A percentile compares a stretch with the other conserved stretches of the same genome.
Evolutionary conservation across 2,113 vertebrate genomes (phyloP).

Genomic region (Rhynchomys soricoides): DNA sequence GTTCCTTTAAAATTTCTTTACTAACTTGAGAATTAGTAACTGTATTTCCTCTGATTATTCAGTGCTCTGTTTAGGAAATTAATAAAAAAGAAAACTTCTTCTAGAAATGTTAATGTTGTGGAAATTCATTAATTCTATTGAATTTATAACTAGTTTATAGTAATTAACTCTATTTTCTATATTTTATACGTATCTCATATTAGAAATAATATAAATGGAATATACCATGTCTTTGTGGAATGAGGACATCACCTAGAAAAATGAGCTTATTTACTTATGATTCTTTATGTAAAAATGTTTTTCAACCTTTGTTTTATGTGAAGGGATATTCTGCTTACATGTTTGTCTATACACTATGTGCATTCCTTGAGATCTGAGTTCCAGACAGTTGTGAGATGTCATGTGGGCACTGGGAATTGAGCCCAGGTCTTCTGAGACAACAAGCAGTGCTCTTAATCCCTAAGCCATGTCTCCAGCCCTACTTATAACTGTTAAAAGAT

Average conservation of each 20-base stretch:
- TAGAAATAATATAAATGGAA: constrained; percentile 57
- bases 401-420: too few species aligned
- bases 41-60: not conserved
- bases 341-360: too few species aligned
- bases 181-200: not conserved
- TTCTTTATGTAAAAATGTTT: constrained; percentile 2
- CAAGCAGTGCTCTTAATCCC: too few species aligned
- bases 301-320: too few species aligned
- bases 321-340: too few species aligned
- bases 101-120: not conserved
- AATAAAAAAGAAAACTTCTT: constrained; percentile 19
- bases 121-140: constrained; percentile 2
- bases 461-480: too few species aligned
- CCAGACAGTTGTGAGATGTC: too few species aligned
- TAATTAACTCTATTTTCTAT: not conserved
- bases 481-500: constrained; percentile 67
- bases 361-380: too few species aligned
- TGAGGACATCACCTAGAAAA: constrained; percentile 55
- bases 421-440: too few species aligned
- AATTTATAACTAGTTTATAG: not conserved
- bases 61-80: not conserved
- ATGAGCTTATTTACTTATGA: constrained; percentile 64
- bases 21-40: not conserved
- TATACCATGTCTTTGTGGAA: not conserved
- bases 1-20: not conserved